Base-by-base conservation (phyloP, 2,888 invertebrate species). In the Trichogramma evanescens region DNA sequence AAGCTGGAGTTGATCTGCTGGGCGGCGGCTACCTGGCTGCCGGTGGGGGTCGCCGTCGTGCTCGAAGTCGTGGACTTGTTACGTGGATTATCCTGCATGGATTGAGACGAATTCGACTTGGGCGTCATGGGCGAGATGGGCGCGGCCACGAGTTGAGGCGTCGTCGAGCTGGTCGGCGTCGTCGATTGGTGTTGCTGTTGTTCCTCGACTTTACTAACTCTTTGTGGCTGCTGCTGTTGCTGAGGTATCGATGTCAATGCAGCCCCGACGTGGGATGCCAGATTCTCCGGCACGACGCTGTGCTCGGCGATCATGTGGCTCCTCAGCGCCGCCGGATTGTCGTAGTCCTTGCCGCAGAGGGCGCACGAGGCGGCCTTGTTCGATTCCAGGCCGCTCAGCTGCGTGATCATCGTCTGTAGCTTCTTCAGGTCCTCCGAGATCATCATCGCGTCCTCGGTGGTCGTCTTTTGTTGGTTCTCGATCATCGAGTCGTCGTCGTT, bases 321-420 rank as follows among this genome's bases (percentile, higher is more conserved):
- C 65, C 85, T 85, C 44, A 92, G 79, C 61, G 86, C 86, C 69
- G 86, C 86, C 66, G 87, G 85, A 70, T 88, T 86, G 65, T 89
- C 88, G 71, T 86, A 83, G 66, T 89, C 89, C 65, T 85, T 84
- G 44, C 85, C 85, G 70, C 91, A 92, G 10, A 88, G 78, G 59
- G 82, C 84, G 72, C 91, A 91, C 38, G 80, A 79, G 39, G 82
- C 73, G 0, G 68, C 65, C 64, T 83, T 81, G 63, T 81, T 81
- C 0, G 83, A 85, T 67, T 89, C 89, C 52, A 91, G 79, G 67
- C 90, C 92, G 78, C 91, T 95, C 71, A 93, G 80, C 78, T 91
- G 94, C 70, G 89, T 85, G 70, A 91, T 91, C 93, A 93, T 95
- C 26, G 91, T 91, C 78, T 94, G 93, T 59, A 94, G 78, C 75